These are phyloP conservation scores for Augochlorella aurata DNA, from an alignment of 2,888 invertebrate genomes.

Conservation along the genomic window DNA sequence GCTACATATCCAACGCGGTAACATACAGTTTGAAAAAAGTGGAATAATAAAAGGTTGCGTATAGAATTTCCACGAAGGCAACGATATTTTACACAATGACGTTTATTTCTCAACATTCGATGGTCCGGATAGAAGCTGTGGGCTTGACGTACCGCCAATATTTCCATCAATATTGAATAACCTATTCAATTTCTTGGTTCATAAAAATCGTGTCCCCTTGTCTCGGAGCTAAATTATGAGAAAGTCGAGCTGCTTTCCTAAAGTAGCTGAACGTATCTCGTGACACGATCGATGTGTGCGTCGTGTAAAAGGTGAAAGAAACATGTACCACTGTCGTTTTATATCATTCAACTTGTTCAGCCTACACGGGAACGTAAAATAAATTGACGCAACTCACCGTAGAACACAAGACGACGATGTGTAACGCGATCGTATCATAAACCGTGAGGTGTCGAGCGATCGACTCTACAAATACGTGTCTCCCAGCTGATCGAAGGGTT, in stretches of 20 bases:
- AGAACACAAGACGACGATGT: constrained; percentile 54
- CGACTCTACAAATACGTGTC: constrained; percentile 33
- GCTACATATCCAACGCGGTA: not conserved
- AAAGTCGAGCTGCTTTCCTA: constrained; percentile 62
- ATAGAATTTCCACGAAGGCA: not conserved
- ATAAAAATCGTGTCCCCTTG: constrained; percentile 35
- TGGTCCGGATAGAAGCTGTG: not conserved
- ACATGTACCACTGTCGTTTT: constrained; percentile 63
- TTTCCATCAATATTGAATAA: constrained; percentile 19
- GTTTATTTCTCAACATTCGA: not conserved
- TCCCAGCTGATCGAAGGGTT: constrained; percentile 13
- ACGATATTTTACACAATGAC: not conserved
- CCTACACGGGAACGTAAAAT: constrained; percentile 57
- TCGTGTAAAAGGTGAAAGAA: constrained; percentile 64
- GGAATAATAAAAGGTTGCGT: not conserved
- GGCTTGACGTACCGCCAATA: constrained; percentile 1
- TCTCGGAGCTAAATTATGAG: constrained; percentile 54
- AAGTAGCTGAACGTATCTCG: constrained; percentile 62
- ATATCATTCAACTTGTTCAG: constrained; percentile 61
- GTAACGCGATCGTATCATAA: constrained; percentile 58
- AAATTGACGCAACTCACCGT: constrained; percentile 51
- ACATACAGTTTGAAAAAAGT: not conserved
- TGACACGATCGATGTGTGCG: constrained; percentile 62
- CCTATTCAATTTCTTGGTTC: constrained; percentile 21
- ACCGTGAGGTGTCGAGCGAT: constrained; percentile 48